Percentiles rank a stretch among this genome's conserved stretches.
Conservation (phyloP, 2,113 vertebrate species). For the Psettodes erumei region DNA sequence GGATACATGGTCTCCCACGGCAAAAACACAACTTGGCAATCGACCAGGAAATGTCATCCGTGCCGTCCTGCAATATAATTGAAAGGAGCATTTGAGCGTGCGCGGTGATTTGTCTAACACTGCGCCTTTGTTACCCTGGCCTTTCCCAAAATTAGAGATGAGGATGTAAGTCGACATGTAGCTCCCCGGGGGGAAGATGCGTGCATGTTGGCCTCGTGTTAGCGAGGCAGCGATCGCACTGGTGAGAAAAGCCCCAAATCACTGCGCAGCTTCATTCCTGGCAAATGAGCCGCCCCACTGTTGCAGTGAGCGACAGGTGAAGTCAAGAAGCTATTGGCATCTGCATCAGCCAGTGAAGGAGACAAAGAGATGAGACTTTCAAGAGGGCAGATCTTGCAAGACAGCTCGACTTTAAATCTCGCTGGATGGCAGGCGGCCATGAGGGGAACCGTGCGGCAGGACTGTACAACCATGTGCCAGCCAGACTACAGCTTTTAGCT, state of each 20-base stretch:
- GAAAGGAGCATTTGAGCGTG: conserved; percentile 13
- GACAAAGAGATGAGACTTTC: conserved; percentile 25
- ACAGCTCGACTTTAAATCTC: conserved; percentile 42
- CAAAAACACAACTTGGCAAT: conserved; percentile 55
- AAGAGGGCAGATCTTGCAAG: conserved; percentile 35
- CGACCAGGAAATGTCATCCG: conserved; percentile 60
- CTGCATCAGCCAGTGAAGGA: conserved; percentile 10
- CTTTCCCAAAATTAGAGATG: conserved; percentile 35
- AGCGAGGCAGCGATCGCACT: not conserved
- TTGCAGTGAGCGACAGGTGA: conserved; percentile 23
- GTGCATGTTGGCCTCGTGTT: not conserved
- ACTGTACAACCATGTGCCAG: conserved; percentile 52
- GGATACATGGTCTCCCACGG: conserved; percentile 72
- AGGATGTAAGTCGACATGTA: conserved; percentile 6
- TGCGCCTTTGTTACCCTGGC: conserved; percentile 42
- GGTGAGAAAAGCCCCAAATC: not conserved
- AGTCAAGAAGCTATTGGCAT: conserved; percentile 30
- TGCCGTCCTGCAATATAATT: conserved; percentile 40
- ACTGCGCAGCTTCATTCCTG: not conserved
- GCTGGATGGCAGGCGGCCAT: conserved; percentile 50
- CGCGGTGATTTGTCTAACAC: conserved; percentile 41
- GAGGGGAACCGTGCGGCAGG: conserved; percentile 44
- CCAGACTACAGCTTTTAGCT: conserved; percentile 17
- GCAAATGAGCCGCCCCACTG: not conserved
- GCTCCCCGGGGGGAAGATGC: not conserved